Evolutionary conservation across 2,888 invertebrate species (phyloP).

Genomic region (Polyploca ridens): DNA sequence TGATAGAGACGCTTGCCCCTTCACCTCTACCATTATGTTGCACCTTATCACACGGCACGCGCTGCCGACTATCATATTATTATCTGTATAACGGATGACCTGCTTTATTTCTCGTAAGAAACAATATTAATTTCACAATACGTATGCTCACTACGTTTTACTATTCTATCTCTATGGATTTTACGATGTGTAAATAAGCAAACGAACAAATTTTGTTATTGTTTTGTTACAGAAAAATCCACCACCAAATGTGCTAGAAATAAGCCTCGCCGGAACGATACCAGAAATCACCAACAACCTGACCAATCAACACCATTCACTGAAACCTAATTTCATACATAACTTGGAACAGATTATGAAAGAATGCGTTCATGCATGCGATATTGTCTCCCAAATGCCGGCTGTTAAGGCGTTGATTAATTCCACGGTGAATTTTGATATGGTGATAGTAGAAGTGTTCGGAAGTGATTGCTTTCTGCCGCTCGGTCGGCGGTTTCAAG

Average conservation of each 20-base stretch:
- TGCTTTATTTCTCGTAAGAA: slow-evolving; percentile 7
- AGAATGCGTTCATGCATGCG: slow-evolving; percentile 77
- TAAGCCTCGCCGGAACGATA: slow-evolving; percentile 77
- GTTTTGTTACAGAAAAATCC: slow-evolving; percentile 69
- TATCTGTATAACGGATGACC: neutral
- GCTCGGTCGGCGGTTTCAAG: slow-evolving; percentile 78
- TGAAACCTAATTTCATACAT: slow-evolving; percentile 68
- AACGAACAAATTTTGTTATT: neutral
- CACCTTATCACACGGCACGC: slow-evolving; percentile 42
- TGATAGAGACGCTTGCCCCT: slow-evolving; percentile 34
- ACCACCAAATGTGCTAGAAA: slow-evolving; percentile 70
- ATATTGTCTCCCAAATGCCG: slow-evolving; percentile 68
- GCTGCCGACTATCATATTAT: slow-evolving; percentile 16
- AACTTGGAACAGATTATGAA: slow-evolving; percentile 77
- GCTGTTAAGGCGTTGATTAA: slow-evolving; percentile 67
- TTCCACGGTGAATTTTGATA: slow-evolving; percentile 64
- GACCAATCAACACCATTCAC: slow-evolving; percentile 57
- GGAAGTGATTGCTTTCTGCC: slow-evolving; percentile 85
- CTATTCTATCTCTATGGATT: neutral
- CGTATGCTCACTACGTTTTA: neutral
- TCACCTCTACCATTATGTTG: slow-evolving; percentile 31
- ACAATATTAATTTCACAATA: neutral
- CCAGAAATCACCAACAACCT: slow-evolving; percentile 76
- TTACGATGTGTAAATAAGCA: neutral
- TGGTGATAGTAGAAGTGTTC: slow-evolving; percentile 81